Percentiles rank a stretch among this genome's conserved stretches.
phyloP scores from a whole-genome alignment of 2,888 invertebrate genomes.

The Cylloceria caligata region DNA sequence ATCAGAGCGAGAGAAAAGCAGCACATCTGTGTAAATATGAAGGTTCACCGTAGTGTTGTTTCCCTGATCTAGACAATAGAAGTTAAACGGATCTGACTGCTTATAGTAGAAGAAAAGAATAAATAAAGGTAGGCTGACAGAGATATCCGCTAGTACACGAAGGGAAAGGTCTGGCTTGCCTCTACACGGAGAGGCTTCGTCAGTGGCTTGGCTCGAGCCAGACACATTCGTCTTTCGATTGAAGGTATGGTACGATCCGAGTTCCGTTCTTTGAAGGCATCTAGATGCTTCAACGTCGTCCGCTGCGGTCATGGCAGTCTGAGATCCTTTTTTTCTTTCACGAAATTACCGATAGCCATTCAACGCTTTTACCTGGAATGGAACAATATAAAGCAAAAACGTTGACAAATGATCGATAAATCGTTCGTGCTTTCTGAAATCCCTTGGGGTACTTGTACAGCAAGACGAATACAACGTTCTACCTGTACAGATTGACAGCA shows the following conservation, averaged over 20 bases:
- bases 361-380: conserved; percentile 18
- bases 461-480: neutral
- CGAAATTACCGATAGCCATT: conserved; percentile 27
- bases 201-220: conserved; percentile 52
- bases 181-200: conserved; percentile 42
- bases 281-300: conserved; percentile 21
- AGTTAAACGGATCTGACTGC: conserved; percentile 28
- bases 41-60: conserved; percentile 28
- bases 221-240: conserved; percentile 68
- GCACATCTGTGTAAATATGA: too few relatives aligned
- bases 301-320: conserved; percentile 17
- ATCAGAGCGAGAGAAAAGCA: too few relatives aligned
- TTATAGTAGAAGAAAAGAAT: conserved; percentile 30
- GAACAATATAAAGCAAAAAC: conserved; percentile 9
- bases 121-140: conserved; percentile 37
- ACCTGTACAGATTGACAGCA: conserved; percentile 1
- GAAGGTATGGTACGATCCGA: conserved; percentile 25
- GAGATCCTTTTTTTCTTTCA: neutral
- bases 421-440: conserved; percentile 16
- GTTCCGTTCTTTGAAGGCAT: conserved; percentile 9
- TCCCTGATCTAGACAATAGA: conserved; percentile 17
- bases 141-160: conserved; percentile 39
- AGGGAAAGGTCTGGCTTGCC: conserved; percentile 37
- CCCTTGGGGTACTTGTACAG: neutral
- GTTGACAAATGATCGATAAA: conserved; percentile 13